Evolutionary conservation across 2,888 invertebrate species (phyloP).

Genomic region (Leucophora obtusa): DNA sequence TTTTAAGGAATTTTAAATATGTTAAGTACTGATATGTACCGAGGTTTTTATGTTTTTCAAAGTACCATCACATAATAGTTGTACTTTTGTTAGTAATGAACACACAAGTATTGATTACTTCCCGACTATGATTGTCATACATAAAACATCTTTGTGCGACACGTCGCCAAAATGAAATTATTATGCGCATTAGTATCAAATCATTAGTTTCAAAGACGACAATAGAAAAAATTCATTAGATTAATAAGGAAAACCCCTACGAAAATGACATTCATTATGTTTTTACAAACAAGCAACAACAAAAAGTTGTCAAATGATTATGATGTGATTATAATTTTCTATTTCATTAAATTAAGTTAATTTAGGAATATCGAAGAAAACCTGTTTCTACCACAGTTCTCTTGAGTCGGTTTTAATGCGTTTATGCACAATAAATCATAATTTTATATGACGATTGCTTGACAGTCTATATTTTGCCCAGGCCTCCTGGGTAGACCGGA

Average conservation of each 20-base stretch:
- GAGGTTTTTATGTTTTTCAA: too few relatives aligned
- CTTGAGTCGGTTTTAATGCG: too few relatives aligned
- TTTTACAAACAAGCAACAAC: slow-evolving; percentile 15
- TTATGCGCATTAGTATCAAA: slow-evolving; percentile 59
- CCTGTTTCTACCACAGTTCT: too few relatives aligned
- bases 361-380: neutral
- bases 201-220: slow-evolving; percentile 52
- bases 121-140: slow-evolving; percentile 17
- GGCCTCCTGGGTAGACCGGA: too few relatives aligned
- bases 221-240: slow-evolving; percentile 47
- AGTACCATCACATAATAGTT: too few relatives aligned
- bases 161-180: slow-evolving; percentile 52
- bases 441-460: too few relatives aligned
- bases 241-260: slow-evolving; percentile 40
- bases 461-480: too few relatives aligned
- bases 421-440: too few relatives aligned
- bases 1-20: too few relatives aligned
- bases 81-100: too few relatives aligned
- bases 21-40: too few relatives aligned
- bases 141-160: slow-evolving; percentile 57
- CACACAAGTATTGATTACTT: too few relatives aligned
- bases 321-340: slow-evolving; percentile 40
- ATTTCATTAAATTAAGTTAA: slow-evolving; percentile 22
- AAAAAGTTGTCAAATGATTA: slow-evolving; percentile 37
- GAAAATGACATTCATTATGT: slow-evolving; percentile 40